Evolutionary conservation across 2,888 invertebrate species (phyloP), one percentile per base, ranked within the genome.

Genomic region (Xestia ashworthii): DNA sequence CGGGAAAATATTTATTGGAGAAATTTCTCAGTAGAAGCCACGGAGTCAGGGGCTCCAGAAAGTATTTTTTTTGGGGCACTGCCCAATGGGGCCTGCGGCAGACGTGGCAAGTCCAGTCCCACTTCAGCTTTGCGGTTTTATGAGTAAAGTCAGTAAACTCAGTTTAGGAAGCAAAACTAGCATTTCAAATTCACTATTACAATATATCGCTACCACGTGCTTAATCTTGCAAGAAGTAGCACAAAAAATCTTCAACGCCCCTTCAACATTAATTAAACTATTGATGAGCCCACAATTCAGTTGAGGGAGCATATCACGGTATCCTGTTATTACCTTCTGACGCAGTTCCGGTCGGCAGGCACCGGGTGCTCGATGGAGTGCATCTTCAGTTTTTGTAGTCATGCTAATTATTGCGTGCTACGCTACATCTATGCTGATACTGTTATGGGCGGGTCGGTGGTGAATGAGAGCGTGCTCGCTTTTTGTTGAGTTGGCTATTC

Each of bases 401-500:
- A 89, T 87, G 90, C 44, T 88, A 90, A 92, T 92, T 91, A 92
- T 90, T 91, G 92, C 93, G 92, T 91, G 90, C 85, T 90, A 86
- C 87, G 87, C 87, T 92, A 89, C 87, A 89, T 89, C 88, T 88
- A 80, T 82, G 67, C 70, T 82, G 46, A 74, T 89, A 89, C 89
- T 88, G 90, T 90, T 90, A 88, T 80, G 87, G 87, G 89, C 89
- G 90, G 92, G 93, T 93, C 93, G 91, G 87, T 87, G 84, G 77
- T 84, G 87, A 93, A 94, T 88, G 93, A 90, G 93, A 94, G 93
- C 93, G 92, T 92, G 85, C 48, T 53, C 11, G 53, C 50, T 83
- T 87, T 77, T 72, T 85, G 55, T 67, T 44, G 11, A n/a, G 48
- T 25, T 62, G 60, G 53, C n/a, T 73, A 55, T 78, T 82, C 38